Base-by-base conservation (phyloP, 2,113 vertebrate genomes). In the Progne subis region DNA sequence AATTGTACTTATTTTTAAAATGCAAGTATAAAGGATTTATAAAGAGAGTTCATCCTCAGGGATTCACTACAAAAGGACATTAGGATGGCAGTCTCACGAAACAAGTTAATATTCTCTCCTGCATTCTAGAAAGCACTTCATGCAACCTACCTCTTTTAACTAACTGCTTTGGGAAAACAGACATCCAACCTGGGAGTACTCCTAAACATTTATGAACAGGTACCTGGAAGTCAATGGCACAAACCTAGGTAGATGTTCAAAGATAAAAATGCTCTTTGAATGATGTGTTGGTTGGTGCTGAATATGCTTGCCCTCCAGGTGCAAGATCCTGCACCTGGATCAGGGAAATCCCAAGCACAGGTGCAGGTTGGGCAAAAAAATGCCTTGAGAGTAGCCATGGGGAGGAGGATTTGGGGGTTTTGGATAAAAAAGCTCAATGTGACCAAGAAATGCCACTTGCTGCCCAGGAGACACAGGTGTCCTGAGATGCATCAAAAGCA, bases 311-410 rank as follows among this genome's bases (percentile, higher is more conserved):
- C 17, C 9, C 6, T 82, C 8, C 8, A 63, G 43, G 49, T 49
- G 31, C 41, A 70, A 44, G 12, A 56, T 44, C 31, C 34, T 56
- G 56, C 43, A 28, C 17, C 10, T 32, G 43, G n/a, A 24, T 43
- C 10, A 18, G 47, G 26, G 15, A 28, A 63, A 50, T 44, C 32
- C 34, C 31, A 63, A 43, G 31, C 43, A 63, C 41, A 77, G 32
- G 34, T 14, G 43, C 18, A 56, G 34, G 18, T 0, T 63, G 47
- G 55, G 34, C 29, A 61, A 53, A 63, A 63, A 41, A 69, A 82
- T 11, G 34, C 14, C 34, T 37, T 15, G 20, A 63, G 21, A 63
- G 41, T 17, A 83, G 6, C 41, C 0, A 0, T 4, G 3, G 21
- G 23, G 31, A 37, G 26, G 24, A 56, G 34, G 31, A 56, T 37